A percentile compares a stretch with the other conserved stretches of the same genome.
phyloP scores from a whole-genome alignment of 2,797 vertebrate species.

The Enteromius unitaeniatus region DNA sequence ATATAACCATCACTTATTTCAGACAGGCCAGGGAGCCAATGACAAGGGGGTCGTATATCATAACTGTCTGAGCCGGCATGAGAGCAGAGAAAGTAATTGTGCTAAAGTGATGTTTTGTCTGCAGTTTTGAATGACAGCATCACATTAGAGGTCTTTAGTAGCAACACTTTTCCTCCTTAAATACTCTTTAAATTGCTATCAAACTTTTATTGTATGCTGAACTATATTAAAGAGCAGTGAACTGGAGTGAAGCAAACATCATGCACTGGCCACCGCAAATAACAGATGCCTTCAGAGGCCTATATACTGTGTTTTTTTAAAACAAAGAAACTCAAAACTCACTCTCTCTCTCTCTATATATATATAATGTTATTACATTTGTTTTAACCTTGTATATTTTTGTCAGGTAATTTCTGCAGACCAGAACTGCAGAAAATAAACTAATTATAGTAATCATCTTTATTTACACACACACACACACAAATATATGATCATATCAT shows the following conservation, averaged over 20 bases:
- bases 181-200: neutral
- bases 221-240: neutral
- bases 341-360: too few species aligned
- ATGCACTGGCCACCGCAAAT: neutral
- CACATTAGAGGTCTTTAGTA: constrained; percentile 23
- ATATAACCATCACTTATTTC: constrained; percentile 39
- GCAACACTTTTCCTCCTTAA: neutral
- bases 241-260: neutral
- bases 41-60: constrained; percentile 36
- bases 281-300: neutral
- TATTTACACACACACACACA: neutral
- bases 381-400: neutral
- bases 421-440: neutral
- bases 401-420: neutral
- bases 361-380: neutral
- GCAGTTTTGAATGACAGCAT: constrained; percentile 29
- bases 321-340: neutral
- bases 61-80: constrained; percentile 17
- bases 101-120: constrained; percentile 39
- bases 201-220: neutral
- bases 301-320: neutral
- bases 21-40: constrained; percentile 30
- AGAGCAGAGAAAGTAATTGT: constrained; percentile 28
- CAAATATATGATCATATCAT: too few species aligned
- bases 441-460: neutral